These are phyloP conservation scores for Proterorhinus semilunaris DNA, from an alignment of 2,113 vertebrate species.

Conservation along the genomic window DNA sequence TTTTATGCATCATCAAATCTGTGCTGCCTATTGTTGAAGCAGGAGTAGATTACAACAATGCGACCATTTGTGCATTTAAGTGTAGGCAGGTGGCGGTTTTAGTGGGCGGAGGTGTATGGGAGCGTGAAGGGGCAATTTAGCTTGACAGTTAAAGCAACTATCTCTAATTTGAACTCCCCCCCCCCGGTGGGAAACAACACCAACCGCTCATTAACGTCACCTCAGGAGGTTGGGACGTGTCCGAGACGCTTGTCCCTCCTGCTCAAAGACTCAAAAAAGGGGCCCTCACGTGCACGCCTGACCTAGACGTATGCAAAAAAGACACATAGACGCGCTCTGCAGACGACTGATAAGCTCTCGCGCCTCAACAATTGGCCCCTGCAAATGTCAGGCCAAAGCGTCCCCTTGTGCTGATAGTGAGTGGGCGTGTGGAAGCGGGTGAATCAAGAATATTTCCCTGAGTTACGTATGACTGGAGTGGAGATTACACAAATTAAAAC, in stretches of 20 bases:
- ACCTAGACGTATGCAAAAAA: slow-evolving; percentile 8
- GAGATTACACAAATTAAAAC: slow-evolving; percentile 59
- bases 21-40: slow-evolving; percentile 10
- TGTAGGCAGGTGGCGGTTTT: slow-evolving; percentile 33
- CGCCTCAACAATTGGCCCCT: slow-evolving; percentile 52
- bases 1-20: slow-evolving; percentile 6
- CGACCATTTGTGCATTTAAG: background rate
- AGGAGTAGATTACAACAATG: background rate
- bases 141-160: slow-evolving; percentile 49
- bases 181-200: slow-evolving; percentile 58
- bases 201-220: slow-evolving; percentile 63
- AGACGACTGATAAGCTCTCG: slow-evolving; percentile 58
- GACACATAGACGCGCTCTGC: slow-evolving; percentile 30
- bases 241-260: slow-evolving; percentile 23
- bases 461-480: slow-evolving; percentile 34
- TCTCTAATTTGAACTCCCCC: slow-evolving; percentile 50
- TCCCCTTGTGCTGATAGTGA: slow-evolving; percentile 47
- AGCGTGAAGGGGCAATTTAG: slow-evolving; percentile 50
- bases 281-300: slow-evolving; percentile 25
- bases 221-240: slow-evolving; percentile 35
- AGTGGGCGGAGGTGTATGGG: slow-evolving; percentile 30
- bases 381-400: slow-evolving; percentile 64
- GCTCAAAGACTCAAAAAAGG: slow-evolving; percentile 33
- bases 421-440: slow-evolving; percentile 29
- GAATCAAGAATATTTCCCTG: slow-evolving; percentile 38